These are phyloP conservation scores for Tachysurus fulvidraco DNA, from an alignment of 2,113 vertebrate species.

Conservation along the genomic window DNA sequence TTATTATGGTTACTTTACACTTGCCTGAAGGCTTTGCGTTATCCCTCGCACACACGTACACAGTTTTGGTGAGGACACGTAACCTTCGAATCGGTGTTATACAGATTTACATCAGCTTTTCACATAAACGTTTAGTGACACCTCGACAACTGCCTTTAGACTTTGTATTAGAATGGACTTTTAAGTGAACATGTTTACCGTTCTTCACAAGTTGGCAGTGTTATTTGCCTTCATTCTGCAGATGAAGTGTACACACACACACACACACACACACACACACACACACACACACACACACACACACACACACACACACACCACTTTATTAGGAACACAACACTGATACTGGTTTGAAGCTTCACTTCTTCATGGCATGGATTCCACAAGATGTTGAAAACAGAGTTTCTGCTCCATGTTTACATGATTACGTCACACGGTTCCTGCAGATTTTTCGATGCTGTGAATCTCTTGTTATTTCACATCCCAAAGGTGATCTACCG, in stretches of 20 bases:
- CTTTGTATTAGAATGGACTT: not conserved
- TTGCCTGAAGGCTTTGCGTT: not conserved
- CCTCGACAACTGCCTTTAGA: not conserved
- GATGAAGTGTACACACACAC: not conserved
- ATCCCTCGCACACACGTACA: not conserved
- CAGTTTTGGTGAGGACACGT: not conserved
- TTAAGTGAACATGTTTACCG: not conserved
- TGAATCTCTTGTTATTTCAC: not conserved
- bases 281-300: not conserved
- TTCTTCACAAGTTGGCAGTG: not conserved
- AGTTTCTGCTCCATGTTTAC: not conserved
- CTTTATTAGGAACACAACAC: not conserved
- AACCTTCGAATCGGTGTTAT: not conserved
- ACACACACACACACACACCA: not conserved
- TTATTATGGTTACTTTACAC: not conserved
- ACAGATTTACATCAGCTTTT: not conserved
- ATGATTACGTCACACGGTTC: not conserved
- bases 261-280: conserved; percentile 9
- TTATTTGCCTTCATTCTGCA: too few species aligned
- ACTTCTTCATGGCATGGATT: not conserved
- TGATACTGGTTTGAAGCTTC: not conserved
- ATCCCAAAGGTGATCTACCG: not conserved
- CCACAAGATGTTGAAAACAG: not conserved
- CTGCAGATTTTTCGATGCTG: not conserved
- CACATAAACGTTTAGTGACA: not conserved